These are phyloP conservation scores for Catostylus mosaicus DNA, from an alignment of 30 jellyfish, hydroid and myxozoan species.

Conservation along the genomic window DNA sequence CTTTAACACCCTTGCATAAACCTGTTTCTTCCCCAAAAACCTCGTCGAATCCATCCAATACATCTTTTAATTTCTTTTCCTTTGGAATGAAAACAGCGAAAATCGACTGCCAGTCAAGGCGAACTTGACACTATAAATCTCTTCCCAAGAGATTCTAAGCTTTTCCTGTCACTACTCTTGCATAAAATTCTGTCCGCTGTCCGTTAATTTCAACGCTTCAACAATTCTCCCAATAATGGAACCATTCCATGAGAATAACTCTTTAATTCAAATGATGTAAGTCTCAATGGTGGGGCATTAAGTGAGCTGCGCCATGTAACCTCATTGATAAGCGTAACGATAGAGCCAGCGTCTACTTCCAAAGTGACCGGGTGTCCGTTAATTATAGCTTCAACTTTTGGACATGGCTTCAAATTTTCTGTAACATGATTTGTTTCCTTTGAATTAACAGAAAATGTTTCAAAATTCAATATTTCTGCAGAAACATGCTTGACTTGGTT, in stretches of 20 bases:
- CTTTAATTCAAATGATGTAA: slow-evolving; percentile 55
- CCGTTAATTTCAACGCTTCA: slow-evolving; percentile 50
- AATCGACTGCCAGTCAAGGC: slow-evolving; percentile 71
- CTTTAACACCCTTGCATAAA: slow-evolving; percentile 42
- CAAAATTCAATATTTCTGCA: slow-evolving; percentile 55
- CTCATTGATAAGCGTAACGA: slow-evolving; percentile 63
- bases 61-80: slow-evolving; percentile 35
- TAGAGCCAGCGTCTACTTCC: slow-evolving; percentile 71
- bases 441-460: slow-evolving; percentile 55
- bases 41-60: slow-evolving; percentile 53
- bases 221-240: slow-evolving; percentile 61
- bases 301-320: slow-evolving; percentile 66
- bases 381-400: slow-evolving; percentile 41
- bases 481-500: slow-evolving; percentile 66
- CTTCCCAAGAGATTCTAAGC: slow-evolving; percentile 74
- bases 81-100: slow-evolving; percentile 48
- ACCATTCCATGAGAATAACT: slow-evolving; percentile 60
- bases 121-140: slow-evolving; percentile 54
- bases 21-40: slow-evolving; percentile 47
- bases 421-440: slow-evolving; percentile 53
- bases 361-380: slow-evolving; percentile 50
- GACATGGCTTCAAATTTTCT: slow-evolving; percentile 35
- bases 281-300: slow-evolving; percentile 63
- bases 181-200: slow-evolving; percentile 39
- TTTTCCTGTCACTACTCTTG: slow-evolving; percentile 67